Evolutionary conservation across 1,140 invertebrate genomes (phyloP).

Genomic region (Pseudomyrmex pallidus): DNA sequence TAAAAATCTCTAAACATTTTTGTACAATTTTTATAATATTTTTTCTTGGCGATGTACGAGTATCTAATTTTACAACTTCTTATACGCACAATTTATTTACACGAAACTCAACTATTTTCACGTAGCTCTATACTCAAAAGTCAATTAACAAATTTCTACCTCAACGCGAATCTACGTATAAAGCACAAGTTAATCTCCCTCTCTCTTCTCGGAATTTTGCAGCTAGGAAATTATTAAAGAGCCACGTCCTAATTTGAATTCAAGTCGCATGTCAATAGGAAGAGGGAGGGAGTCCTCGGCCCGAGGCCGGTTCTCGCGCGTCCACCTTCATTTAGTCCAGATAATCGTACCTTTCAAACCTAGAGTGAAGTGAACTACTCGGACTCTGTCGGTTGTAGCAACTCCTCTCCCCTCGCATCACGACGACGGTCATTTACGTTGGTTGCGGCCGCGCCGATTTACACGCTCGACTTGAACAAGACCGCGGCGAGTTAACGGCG

Average conservation of each 20-base stretch:
- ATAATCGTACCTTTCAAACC: slow-evolving; percentile 65
- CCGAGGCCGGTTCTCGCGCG: background rate
- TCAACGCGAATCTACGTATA: background rate
- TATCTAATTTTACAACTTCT: background rate
- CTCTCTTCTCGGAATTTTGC: background rate
- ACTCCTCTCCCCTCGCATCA: slow-evolving; percentile 70
- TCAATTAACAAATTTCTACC: slow-evolving; percentile 9
- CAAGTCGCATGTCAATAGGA: slow-evolving; percentile 34
- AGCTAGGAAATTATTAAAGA: slow-evolving; percentile 23
- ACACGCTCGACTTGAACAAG: slow-evolving; percentile 61
- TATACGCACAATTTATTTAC: background rate
- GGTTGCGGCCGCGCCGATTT: slow-evolving; percentile 78
- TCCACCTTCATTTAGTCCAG: slow-evolving; percentile 56
- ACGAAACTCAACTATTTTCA: background rate
- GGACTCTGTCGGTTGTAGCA: slow-evolving; percentile 26
- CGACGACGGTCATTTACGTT: slow-evolving; percentile 72
- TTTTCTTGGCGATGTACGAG: background rate
- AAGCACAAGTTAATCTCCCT: slow-evolving; percentile 1
- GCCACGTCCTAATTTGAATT: slow-evolving; percentile 45
- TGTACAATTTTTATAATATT: background rate
- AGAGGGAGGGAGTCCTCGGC: background rate
- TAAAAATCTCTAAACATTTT: too few species aligned
- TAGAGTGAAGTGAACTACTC: slow-evolving; percentile 66
- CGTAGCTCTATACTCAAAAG: background rate
- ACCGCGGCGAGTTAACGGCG: slow-evolving; percentile 12